Conservation (phyloP, 2,797 vertebrate species). For the Steatocranus sp. region DNA sequence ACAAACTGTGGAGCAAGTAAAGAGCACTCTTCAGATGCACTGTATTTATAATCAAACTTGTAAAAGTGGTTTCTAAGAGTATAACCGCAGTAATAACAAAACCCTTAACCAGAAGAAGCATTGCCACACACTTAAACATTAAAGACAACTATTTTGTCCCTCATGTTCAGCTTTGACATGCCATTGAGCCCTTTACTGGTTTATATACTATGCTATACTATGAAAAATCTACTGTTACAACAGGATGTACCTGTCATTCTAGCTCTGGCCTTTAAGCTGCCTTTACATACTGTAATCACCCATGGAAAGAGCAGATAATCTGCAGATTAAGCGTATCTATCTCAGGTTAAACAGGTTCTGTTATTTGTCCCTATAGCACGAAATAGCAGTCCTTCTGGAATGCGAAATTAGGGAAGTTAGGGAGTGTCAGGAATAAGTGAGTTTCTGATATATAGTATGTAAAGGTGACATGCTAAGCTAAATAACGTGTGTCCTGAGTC, state of each 20-base stretch:
- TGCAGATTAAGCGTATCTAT: background rate
- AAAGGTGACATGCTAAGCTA: background rate
- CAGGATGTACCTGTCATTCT: background rate
- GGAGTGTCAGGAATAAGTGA: background rate
- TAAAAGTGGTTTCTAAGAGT: background rate
- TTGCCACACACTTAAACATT: background rate
- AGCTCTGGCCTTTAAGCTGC: background rate
- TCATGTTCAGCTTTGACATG: background rate
- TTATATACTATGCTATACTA: background rate
- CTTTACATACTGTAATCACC: background rate
- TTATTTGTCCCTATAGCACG: background rate
- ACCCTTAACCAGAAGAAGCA: background rate
- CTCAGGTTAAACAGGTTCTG: background rate
- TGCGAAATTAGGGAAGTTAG: rapidly evolving
- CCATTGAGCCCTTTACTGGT: background rate
- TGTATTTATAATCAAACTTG: background rate
- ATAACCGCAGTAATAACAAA: background rate
- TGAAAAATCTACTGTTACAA: background rate
- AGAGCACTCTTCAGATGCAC: background rate
- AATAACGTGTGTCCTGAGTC: background rate
- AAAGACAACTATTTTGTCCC: background rate
- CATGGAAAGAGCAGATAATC: background rate
- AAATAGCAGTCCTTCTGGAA: too few species aligned
- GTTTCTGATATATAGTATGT: background rate
- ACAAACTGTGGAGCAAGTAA: background rate